Conservation (phyloP, 2,888 invertebrate genomes). For the Esperia sulphurella region DNA sequence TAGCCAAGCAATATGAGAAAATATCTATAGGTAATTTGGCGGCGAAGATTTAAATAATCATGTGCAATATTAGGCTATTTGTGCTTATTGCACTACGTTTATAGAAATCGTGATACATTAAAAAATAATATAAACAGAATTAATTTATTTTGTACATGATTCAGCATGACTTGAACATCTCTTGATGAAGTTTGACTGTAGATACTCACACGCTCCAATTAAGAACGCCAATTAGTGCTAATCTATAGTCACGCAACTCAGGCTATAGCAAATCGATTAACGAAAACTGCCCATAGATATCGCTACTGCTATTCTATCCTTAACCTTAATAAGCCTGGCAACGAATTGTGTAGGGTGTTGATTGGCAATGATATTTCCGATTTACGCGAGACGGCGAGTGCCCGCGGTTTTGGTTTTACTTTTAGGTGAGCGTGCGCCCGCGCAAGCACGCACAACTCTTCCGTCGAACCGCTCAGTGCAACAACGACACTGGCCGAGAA, state of each 20-base stretch:
- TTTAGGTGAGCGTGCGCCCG: conserved; percentile 66
- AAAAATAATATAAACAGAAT: no score
- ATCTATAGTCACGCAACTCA: conserved; percentile 28
- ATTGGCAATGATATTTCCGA: conserved; percentile 46
- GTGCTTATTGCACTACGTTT: neutral
- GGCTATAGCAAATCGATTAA: conserved; percentile 48
- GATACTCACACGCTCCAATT: conserved; percentile 54
- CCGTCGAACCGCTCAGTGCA: conserved; percentile 66
- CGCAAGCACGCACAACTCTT: conserved; percentile 61
- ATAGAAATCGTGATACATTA: conserved; percentile 1
- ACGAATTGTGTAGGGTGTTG: conserved; percentile 53
- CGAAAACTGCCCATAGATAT: conserved; percentile 39
- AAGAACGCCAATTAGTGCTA: conserved; percentile 41
- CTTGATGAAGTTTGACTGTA: neutral
- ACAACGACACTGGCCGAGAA: conserved; percentile 66
- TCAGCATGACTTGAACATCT: conserved; percentile 1
- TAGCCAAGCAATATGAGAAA: neutral
- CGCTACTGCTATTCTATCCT: conserved; percentile 59
- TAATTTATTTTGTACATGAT: neutral
- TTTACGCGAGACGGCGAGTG: conserved; percentile 42
- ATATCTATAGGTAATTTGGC: neutral
- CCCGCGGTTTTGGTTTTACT: conserved; percentile 57
- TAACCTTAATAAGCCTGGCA: conserved; percentile 60
- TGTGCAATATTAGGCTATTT: neutral
- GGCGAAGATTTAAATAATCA: neutral